These are phyloP conservation scores for Helicoverpa assulta DNA, from an alignment of 2,888 invertebrate species.

Conservation along the genomic window DNA sequence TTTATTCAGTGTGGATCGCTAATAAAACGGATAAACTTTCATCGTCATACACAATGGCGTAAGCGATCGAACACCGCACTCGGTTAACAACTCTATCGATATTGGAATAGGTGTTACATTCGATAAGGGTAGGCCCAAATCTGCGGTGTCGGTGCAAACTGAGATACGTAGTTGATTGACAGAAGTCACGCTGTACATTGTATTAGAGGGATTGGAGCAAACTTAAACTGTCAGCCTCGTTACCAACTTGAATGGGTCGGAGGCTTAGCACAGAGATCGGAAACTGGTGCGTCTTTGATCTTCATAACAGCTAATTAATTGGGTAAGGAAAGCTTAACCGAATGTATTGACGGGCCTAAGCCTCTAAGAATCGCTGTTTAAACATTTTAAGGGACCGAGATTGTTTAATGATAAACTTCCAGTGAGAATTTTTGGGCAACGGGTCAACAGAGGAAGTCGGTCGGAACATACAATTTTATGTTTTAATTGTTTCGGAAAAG, in stretches of 20 bases:
- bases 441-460: slow-evolving; percentile 50
- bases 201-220: slow-evolving; percentile 77
- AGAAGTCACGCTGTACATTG: slow-evolving; percentile 80
- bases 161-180: slow-evolving; percentile 80
- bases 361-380: slow-evolving; percentile 62
- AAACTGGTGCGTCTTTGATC: slow-evolving; percentile 84
- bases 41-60: slow-evolving; percentile 63
- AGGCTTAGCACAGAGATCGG: slow-evolving; percentile 79
- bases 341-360: slow-evolving; percentile 78
- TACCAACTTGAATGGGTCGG: slow-evolving; percentile 78
- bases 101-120: slow-evolving; percentile 61
- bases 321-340: slow-evolving; percentile 81
- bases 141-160: slow-evolving; percentile 70
- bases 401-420: slow-evolving; percentile 71
- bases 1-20: slow-evolving; percentile 84
- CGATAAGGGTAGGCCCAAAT: slow-evolving; percentile 58
- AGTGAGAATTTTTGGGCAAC: slow-evolving; percentile 49
- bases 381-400: slow-evolving; percentile 71
- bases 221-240: slow-evolving; percentile 85
- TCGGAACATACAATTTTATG: slow-evolving; percentile 48
- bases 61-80: slow-evolving; percentile 52
- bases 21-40: slow-evolving; percentile 82
- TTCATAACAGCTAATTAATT: slow-evolving; percentile 87
- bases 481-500: slow-evolving; percentile 54
- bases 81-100: slow-evolving; percentile 60